Percentiles rank a stretch among this genome's conserved stretches.
Conservation (phyloP, 2,888 invertebrate species). For the Temnothorax ravouxi region DNA sequence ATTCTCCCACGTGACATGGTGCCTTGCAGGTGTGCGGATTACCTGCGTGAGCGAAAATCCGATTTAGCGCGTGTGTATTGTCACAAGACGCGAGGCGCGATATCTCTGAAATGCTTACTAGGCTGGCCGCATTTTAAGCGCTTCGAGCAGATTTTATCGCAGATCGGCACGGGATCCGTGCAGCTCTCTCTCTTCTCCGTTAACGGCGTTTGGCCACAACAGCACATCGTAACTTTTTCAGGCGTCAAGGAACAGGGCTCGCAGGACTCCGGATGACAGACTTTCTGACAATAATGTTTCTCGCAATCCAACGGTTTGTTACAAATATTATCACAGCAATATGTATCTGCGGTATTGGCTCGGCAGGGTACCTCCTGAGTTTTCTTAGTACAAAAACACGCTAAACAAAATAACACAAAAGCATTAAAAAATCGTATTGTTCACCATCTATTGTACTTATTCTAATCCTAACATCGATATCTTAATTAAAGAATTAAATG, state of each 20-base stretch:
- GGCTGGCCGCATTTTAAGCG: slow-evolving; percentile 85
- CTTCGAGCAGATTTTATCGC: slow-evolving; percentile 89
- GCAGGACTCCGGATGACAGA: slow-evolving; percentile 91
- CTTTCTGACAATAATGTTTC: slow-evolving; percentile 90
- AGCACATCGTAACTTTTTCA: slow-evolving; percentile 90
- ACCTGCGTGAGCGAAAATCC: slow-evolving; percentile 77
- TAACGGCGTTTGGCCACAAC: slow-evolving; percentile 91
- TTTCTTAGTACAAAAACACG: slow-evolving; percentile 91
- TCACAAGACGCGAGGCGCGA: not conserved
- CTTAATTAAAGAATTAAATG: slow-evolving; percentile 29
- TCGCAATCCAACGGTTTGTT: slow-evolving; percentile 89
- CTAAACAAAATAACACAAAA: slow-evolving; percentile 82
- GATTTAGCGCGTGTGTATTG: not conserved
- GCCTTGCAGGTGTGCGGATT: slow-evolving; percentile 91
- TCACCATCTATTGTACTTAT: not conserved
- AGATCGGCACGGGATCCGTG: slow-evolving; percentile 93
- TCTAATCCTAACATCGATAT: slow-evolving; percentile 1
- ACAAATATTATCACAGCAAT: slow-evolving; percentile 90
- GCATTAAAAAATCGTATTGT: slow-evolving; percentile 8
- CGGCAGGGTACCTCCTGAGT: slow-evolving; percentile 89
- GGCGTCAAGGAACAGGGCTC: slow-evolving; percentile 89
- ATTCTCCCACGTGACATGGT: slow-evolving; percentile 91
- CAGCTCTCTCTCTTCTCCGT: slow-evolving; percentile 89
- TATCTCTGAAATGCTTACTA: slow-evolving; percentile 76
- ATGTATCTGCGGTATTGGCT: slow-evolving; percentile 81